These are phyloP conservation scores for Archaeoteleia sp. DNA, from an alignment of 2,888 invertebrate species.

Conservation along the genomic window DNA sequence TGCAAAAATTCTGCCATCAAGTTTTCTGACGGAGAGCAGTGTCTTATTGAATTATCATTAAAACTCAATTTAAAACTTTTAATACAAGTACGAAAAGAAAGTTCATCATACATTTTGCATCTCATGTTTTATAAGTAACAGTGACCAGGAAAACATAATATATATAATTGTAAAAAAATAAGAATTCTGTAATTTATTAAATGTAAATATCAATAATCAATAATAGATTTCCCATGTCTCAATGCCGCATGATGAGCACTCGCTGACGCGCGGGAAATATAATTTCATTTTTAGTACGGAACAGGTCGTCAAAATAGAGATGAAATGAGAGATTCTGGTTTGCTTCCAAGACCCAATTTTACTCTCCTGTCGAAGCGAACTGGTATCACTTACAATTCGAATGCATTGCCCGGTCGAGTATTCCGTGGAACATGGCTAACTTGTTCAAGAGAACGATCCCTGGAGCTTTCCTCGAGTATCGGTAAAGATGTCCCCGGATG, in stretches of 20 bases:
- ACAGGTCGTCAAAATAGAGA: constrained; percentile 18
- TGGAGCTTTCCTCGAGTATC: constrained; percentile 39
- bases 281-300: constrained; percentile 6
- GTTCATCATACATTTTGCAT: constrained; percentile 45
- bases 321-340: constrained; percentile 15
- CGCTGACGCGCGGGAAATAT: constrained; percentile 6
- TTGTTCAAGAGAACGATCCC: constrained; percentile 45
- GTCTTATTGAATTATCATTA: constrained; percentile 43
- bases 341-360: constrained; percentile 30
- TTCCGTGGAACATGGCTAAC: constrained; percentile 34
- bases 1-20: constrained; percentile 23
- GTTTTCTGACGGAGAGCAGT: constrained; percentile 9
- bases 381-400: constrained; percentile 27
- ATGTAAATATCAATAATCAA: no score
- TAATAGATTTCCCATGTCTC: no score
- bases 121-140: constrained; percentile 44
- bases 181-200: no score
- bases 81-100: constrained; percentile 37
- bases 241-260: no score
- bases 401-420: constrained; percentile 32
- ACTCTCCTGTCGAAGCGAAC: constrained; percentile 1
- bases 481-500: constrained; percentile 38
- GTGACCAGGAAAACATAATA: constrained; percentile 14
- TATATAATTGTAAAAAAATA: background rate
- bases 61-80: constrained; percentile 47